These are phyloP conservation scores for Ctenodactylus gundi DNA, from an alignment of 2,113 vertebrate genomes.

Conservation along the genomic window DNA sequence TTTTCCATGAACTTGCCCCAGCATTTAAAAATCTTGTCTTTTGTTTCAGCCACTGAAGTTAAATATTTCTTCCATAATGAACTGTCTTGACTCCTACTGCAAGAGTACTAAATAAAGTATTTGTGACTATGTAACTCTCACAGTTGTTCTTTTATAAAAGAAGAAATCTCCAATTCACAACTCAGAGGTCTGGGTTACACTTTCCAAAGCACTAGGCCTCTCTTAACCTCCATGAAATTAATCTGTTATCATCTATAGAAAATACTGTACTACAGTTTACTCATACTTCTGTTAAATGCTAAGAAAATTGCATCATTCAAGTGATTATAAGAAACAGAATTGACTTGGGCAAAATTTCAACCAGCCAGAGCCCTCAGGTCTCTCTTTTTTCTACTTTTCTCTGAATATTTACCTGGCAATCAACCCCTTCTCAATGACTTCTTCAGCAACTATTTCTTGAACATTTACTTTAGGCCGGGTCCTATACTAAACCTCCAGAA, in stretches of 20 bases:
- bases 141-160: not conserved
- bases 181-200: not conserved
- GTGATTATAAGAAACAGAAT: not conserved
- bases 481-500: not conserved
- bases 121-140: not conserved
- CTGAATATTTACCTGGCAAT: not conserved
- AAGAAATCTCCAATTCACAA: not conserved
- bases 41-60: not conserved
- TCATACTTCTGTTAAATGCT: not conserved
- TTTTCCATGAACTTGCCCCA: not conserved
- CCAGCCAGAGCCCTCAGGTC: not conserved
- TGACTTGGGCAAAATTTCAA: not conserved
- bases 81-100: not conserved
- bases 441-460: not conserved
- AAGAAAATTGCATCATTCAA: not conserved
- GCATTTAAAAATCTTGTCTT: not conserved
- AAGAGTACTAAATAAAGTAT: not conserved
- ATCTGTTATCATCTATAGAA: not conserved
- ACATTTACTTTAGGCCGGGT: not conserved
- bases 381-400: not conserved
- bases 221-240: not conserved
- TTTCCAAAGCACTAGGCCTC: not conserved
- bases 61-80: not conserved
- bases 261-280: not conserved
- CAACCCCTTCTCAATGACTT: not conserved